These are phyloP conservation scores for Hemibagrus wyckioides DNA, from an alignment of 2,113 vertebrate genomes.

Conservation along the genomic window DNA sequence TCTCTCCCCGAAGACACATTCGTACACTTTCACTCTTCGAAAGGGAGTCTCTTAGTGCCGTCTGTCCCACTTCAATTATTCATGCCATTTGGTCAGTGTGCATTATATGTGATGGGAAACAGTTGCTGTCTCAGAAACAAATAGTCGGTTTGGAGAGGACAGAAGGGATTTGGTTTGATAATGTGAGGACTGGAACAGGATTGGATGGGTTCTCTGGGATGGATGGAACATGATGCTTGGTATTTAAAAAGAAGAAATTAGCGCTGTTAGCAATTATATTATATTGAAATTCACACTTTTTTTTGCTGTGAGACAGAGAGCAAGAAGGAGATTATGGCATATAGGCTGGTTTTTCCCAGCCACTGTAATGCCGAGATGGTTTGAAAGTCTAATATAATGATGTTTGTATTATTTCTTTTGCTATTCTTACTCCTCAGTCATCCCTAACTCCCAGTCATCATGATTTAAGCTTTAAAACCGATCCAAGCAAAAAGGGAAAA, in stretches of 20 bases:
- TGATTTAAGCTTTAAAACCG: slow-evolving; percentile 50
- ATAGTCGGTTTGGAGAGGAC: slow-evolving; percentile 52
- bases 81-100: slow-evolving; percentile 72
- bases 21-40: background rate
- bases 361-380: slow-evolving; percentile 49
- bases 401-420: slow-evolving; percentile 66
- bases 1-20: slow-evolving; percentile 20
- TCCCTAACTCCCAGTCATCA: slow-evolving; percentile 53
- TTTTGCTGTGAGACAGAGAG: background rate
- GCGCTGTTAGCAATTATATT: no score
- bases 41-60: slow-evolving; percentile 35
- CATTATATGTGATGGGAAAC: slow-evolving; percentile 75
- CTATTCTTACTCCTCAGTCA: slow-evolving; percentile 45
- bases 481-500: slow-evolving; percentile 56
- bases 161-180: slow-evolving; percentile 7
- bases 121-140: slow-evolving; percentile 52
- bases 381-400: slow-evolving; percentile 52
- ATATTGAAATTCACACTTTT: background rate
- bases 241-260: background rate
- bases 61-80: slow-evolving; percentile 67
- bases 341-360: background rate
- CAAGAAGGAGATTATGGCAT: background rate
- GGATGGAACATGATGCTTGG: background rate
- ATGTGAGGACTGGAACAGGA: slow-evolving; percentile 11
- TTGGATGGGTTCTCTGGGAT: background rate